Evolutionary conservation across 2,888 invertebrate species (phyloP), one percentile per base, ranked within the genome.

Genomic region (Lomographa bimaculata): DNA sequence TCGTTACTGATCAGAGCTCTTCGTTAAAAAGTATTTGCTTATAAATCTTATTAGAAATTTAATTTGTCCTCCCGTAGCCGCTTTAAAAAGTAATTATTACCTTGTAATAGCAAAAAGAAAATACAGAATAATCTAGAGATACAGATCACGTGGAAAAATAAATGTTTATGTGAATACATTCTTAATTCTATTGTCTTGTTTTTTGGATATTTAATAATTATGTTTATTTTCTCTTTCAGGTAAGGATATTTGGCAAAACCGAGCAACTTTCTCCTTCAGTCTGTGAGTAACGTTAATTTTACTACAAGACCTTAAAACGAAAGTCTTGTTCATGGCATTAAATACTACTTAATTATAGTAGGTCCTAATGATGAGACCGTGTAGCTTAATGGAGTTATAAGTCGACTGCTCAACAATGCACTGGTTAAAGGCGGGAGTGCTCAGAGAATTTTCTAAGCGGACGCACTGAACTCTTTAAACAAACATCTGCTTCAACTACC

Each of bases 401-500:
- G n/a, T n/a, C n/a, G n/a, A n/a, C n/a, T n/a, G 26, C 25, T 35
- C 23, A 10, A 14, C 29, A 12, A 35, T 43, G 43, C 36, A 26
- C 30, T 28, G 38, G 20, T 35, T 32, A 32, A 48, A 46, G 25
- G 36, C 41, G 39, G 35, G 24, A 53, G 49, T 39, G 46, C 46
- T 49, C 34, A 18, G 33, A 49, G 25, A 47, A 51, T 57, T 56
- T 54, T 57, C 54, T 53, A 28, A 41, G 21, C 24, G 42, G 35
- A 46, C 54, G 50, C 57, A 42, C 42, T 29, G 46, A 68, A 65
- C 65, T 69, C 60, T 65, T 67, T 62, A 66, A 68, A 60, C 63
- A 67, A 57, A 66, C 64, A 69, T 70, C 51, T 54, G 48, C 50
- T 51, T 60, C 54, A 50, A 54, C 52, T 44, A 62, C 45, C 54